phyloP scores from a whole-genome alignment of 2,113 vertebrate genomes.

The Leucopternis melanops region DNA sequence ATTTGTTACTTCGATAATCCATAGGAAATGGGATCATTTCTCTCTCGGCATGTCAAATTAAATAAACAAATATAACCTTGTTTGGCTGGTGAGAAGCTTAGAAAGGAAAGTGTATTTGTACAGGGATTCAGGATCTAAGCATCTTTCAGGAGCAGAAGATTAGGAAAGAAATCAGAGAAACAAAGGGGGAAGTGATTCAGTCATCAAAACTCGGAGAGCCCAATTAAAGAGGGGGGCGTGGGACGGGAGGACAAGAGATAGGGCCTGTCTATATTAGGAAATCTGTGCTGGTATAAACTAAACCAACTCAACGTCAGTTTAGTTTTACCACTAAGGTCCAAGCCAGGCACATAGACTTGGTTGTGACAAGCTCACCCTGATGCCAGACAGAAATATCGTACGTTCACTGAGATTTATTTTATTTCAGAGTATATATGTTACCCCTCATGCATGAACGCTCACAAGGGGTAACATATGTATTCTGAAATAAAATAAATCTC shows the following conservation, averaged over 20 bases:
- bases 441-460: not conserved
- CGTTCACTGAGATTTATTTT: not conserved
- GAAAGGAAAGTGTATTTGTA: slow-evolving; percentile 58
- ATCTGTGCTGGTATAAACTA: slow-evolving; percentile 2
- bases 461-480: rapidly evolving
- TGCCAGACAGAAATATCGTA: not conserved
- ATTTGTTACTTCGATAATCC: slow-evolving; percentile 61
- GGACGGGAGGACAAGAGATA: not conserved
- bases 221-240: not conserved
- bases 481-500: not conserved
- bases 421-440: not conserved
- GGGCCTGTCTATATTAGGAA: slow-evolving; percentile 48
- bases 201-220: slow-evolving; percentile 14
- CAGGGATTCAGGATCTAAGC: slow-evolving; percentile 57
- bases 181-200: slow-evolving; percentile 34
- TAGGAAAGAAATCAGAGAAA: slow-evolving; percentile 58
- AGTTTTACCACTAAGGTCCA: not conserved
- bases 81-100: slow-evolving; percentile 59
- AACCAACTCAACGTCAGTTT: not conserved
- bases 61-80: slow-evolving; percentile 67
- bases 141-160: slow-evolving; percentile 58
- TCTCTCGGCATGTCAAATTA: slow-evolving; percentile 59
- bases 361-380: not conserved
- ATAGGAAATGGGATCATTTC: slow-evolving; percentile 62
- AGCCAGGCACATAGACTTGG: not conserved